Evolutionary conservation across 23 tunicate species (phyloP), one percentile per base, ranked within the genome.

Genomic region (Halocynthia roretzi): DNA sequence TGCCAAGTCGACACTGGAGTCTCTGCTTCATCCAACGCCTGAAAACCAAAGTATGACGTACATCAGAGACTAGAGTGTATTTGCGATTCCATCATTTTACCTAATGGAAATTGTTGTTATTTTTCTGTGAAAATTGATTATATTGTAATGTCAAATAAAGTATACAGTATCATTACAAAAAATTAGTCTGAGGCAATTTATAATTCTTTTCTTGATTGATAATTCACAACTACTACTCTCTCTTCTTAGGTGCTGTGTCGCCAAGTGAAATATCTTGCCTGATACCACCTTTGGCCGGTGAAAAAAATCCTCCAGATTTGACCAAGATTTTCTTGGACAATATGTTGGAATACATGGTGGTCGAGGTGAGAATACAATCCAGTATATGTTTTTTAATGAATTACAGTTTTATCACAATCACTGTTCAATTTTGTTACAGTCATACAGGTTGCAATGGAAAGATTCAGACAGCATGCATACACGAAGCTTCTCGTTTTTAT

Each of bases 301-400:
- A 91, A 71, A 89, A 89, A 62, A 62, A 17, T 54, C 97, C 87
- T 10, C 53, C 51, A 20, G 87, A 91, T 70, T 6, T 67, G 31
- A 91, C 97, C 9, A 84, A 84, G 74, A 85, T 75, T 77, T 91
- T 91, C 65, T 76, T 91, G 22, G 90, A 91, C 68, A 77, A 80
- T 10, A 10, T 91, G 60, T 68, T 91, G 66, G 90, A 91, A 71
- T 83, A 60, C 62, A 91, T 91, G 97, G 97, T 85, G 7, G 55
- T 85, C 51, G 82, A 91, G 97, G 97, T 85, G 54, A 66, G 70
- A 11, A 18, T 19, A 15, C 4, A n/a, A 1, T 58, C 5, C 63
- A n/a, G 63, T 1, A 14, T 15, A 12, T 40, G 77, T 5, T 72
- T 72, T 72, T 1, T 15, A 68, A 12, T 68, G 19, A 15, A 68